phyloP scores from a whole-genome alignment of 1,140 invertebrate genomes.

The Procambarus virginalis region DNA sequence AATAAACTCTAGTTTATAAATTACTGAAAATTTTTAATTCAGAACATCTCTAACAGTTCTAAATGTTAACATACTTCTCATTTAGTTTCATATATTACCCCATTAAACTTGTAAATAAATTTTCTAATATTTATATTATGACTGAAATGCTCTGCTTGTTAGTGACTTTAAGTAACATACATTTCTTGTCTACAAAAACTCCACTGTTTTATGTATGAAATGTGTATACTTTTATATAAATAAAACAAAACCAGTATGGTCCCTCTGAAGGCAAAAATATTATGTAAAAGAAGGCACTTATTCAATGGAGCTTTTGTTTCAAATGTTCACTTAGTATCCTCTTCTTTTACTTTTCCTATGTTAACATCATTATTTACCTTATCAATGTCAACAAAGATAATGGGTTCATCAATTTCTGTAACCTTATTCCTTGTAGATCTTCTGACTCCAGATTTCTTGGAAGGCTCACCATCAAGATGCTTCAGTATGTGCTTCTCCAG shows the following conservation, averaged over 20 bases:
- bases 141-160: background rate
- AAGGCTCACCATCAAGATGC: slow-evolving; percentile 12
- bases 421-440: background rate
- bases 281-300: background rate
- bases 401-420: background rate
- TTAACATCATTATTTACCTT: background rate
- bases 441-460: slow-evolving; percentile 6
- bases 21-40: background rate
- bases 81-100: background rate
- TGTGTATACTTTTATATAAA: background rate
- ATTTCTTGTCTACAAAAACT: slow-evolving; percentile 1
- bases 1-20: slow-evolving; percentile 18
- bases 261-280: slow-evolving; percentile 14
- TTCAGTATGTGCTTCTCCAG: slow-evolving; percentile 73
- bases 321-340: background rate
- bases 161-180: background rate
- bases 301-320: background rate
- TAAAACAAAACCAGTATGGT: background rate
- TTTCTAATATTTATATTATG: slow-evolving; percentile 8
- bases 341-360: background rate
- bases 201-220: background rate
- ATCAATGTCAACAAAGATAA: slow-evolving; percentile 19
- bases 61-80: background rate
- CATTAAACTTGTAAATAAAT: background rate
- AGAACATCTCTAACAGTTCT: background rate